Evolutionary conservation across 2,888 invertebrate genomes (phyloP), one percentile per base, ranked within the genome.

Genomic region (Trichopoda pennipes): DNA sequence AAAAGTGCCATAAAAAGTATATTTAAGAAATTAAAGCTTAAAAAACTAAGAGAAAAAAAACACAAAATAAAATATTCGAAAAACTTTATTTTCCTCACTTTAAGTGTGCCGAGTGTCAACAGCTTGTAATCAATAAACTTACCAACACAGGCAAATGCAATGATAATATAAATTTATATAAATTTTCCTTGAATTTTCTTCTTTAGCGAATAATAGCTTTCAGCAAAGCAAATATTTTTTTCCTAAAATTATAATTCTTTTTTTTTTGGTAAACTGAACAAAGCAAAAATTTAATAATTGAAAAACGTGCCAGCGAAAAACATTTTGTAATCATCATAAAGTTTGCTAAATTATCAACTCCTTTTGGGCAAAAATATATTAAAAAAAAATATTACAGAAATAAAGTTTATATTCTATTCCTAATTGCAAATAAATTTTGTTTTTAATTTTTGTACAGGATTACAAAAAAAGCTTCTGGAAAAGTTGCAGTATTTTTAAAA

Each of bases 281-380:
- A 74, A 49, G 49, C 32, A 19, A 58, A 77, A 63, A 70, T 12
- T 19, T 14, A 64, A 56, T 56, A 70, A 77, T 70, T 70, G 63
- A 70, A 77, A 77, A 77, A 70, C 77, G 77, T 77, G 70, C 63
- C 70, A 77, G 70, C 32, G 56, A 28, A 63, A 70, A 77, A 49
- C 55, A 75, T 66, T 77, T 69, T 60, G 42, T 47, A 69, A 76
- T 69, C 19, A 76, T 61, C 68, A 76, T 69, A 68, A 76, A 76
- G 21, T 76, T 76, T 23, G 42, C 38, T 1, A 55, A 75, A 66
- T 75, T 74, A 64, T 74, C 58, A 66, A 75, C 58, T 75, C 56
- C 66, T 66, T 66, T 75, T 58, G 42, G 51, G 42, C 42, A 38
- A n/a, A 64, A 28, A 17, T 9, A 56, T 47, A 64, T 55, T 56